Conservation (phyloP, 1,140 invertebrate genomes). For the Dinoponera quadriceps region DNA sequence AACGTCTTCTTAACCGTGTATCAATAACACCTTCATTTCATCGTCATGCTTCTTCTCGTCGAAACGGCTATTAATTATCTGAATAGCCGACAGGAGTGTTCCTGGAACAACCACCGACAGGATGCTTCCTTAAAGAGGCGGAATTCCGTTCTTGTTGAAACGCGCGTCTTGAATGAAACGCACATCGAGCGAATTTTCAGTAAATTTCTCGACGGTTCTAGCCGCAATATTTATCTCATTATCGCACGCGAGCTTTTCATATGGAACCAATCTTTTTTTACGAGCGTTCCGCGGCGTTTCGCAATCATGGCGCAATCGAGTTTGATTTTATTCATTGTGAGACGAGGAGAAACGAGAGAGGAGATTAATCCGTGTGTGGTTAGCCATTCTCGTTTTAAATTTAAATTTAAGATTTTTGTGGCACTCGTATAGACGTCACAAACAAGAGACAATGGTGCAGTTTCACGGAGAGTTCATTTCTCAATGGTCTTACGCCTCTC, state of each 20-base stretch:
- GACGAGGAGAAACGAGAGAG: neutral
- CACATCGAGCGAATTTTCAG: neutral
- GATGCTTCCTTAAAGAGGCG: neutral
- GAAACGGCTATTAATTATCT: conserved; percentile 9
- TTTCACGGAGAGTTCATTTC: too few species aligned
- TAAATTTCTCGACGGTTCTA: neutral
- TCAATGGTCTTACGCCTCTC: neutral
- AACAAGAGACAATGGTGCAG: neutral
- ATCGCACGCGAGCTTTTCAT: neutral
- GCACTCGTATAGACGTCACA: neutral
- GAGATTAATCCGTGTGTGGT: neutral
- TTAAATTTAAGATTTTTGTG: conserved; percentile 37
- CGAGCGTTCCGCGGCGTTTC: neutral
- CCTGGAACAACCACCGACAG: neutral
- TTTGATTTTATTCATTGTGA: conserved; percentile 28
- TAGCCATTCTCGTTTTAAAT: neutral
- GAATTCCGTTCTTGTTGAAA: neutral
- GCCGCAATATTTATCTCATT: neutral
- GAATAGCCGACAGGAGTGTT: neutral
- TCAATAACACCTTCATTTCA: conserved; percentile 2
- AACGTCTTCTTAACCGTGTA: conserved; percentile 28
- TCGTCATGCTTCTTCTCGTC: conserved; percentile 1
- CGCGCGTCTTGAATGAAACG: neutral
- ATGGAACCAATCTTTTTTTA: conserved; percentile 23
- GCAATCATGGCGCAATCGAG: conserved; percentile 1